Evolutionary conservation across 2,113 vertebrate genomes (phyloP), one percentile per base, ranked within the genome.

Genomic region (Dipodomys stephensi): DNA sequence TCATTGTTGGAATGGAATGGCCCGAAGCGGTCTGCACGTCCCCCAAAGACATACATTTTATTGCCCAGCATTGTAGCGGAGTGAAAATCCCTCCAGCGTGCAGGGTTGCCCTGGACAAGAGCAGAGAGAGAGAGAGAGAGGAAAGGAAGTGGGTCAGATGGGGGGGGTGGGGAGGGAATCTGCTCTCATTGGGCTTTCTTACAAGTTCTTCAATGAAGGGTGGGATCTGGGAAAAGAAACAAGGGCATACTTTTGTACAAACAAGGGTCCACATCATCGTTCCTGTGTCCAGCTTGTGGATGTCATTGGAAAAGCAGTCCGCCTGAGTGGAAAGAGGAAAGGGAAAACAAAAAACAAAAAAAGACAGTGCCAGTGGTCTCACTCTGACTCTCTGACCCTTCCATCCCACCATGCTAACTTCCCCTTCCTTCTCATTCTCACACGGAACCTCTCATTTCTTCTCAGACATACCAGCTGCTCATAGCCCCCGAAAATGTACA

Each of bases 261-360:
- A 99, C 98, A 97, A 99, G 98, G 68, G 98, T 99, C 99, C 99
- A 99, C 13, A 93, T 98, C 99, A 99, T 99, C 97, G 97, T 98
- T 94, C 97, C 98, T 87, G 99, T 99, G 96, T 99, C 99, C 98
- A 99, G 95, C 97, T 99, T 99, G 97, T 99, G 99, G 95, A 99
- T 99, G 94, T 99, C 99, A n/a, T 99, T 99, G 91, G 99, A 99
- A 98, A 99, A 99, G 97, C 99, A 99, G 98, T 99, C 99, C 6
- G 99, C 99, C 99, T 99, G 97, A 62, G 93, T 35, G 20, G 77
- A 2, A 74, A 28, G 18, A 86, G 25, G 73, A 74, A 92, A 46
- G 69, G 28, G 91, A 44, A 76, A 83, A n/a, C 39, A 39, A 39
- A 39, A 39, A 39, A 39, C 39, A 39, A 39, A 18, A 32, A 7